These are phyloP conservation scores for Athalia rosae DNA, from an alignment of 2,888 invertebrate species.

Conservation along the genomic window DNA sequence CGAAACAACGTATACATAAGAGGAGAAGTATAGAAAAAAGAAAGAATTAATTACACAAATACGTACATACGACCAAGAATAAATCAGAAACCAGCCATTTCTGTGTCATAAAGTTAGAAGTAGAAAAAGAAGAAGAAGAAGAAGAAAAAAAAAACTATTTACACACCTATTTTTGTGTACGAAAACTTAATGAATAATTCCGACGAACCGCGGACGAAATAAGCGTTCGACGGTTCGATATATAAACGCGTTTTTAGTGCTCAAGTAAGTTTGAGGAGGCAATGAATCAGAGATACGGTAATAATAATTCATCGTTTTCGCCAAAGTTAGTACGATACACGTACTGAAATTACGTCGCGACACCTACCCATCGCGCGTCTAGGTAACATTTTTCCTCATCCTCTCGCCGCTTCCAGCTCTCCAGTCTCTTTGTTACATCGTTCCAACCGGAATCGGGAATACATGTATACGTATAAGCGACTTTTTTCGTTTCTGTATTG, in stretches of 20 bases:
- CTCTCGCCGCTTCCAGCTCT: no score
- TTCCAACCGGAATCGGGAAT: slow-evolving; percentile 33
- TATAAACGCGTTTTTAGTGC: neutral
- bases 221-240: neutral
- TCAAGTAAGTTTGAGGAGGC: no score
- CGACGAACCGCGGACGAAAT: neutral
- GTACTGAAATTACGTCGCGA: neutral
- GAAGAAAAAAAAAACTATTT: slow-evolving; percentile 20
- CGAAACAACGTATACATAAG: no score
- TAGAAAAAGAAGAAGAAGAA: neutral
- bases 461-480: slow-evolving; percentile 22
- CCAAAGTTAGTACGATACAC: neutral
- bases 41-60: no score
- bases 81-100: slow-evolving; percentile 38
- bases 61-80: no score
- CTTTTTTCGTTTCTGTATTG: slow-evolving; percentile 29
- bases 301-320: neutral
- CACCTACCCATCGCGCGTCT: neutral
- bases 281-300: neutral
- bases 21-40: no score
- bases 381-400: slow-evolving; percentile 36
- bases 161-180: slow-evolving; percentile 30
- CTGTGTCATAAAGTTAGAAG: slow-evolving; percentile 31
- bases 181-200: slow-evolving; percentile 6
- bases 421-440: slow-evolving; percentile 32